Base-by-base conservation (phyloP, 2,113 vertebrate genomes). In the Ivindomyrus marchei region DNA sequence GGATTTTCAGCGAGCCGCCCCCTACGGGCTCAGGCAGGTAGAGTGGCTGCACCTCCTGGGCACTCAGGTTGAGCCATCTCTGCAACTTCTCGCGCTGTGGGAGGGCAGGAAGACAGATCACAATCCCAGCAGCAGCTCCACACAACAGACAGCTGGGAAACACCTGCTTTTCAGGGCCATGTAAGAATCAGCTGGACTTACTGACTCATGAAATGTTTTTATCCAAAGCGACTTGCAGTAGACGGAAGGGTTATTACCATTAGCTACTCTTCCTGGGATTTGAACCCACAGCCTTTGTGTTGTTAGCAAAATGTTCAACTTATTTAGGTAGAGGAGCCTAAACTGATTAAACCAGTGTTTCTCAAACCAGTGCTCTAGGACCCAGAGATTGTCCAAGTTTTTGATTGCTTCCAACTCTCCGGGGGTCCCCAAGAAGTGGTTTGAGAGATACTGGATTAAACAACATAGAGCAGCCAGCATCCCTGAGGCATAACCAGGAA, bases 1-100 rank as follows among this genome's bases (percentile, higher is more conserved):
- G 92, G 3, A 93, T 96, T 92, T 62, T 95, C 93, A 98, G 92
- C 95, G 91, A 94, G 92, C 96, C 94, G 1, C 11, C 94, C 39
- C 2, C 90, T 13, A 94, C 70, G 45, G 45, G 86, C 0, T 88
- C 66, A 15, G 93, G 94, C 0, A 92, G 92, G 87, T 97, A 97
- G 17, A 97, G 58, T 0, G 98, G 98, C 94, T 99, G 98, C 46
- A 96, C 62, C 85, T 99, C 97, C 95, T 99, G 98, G 0, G 96
- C 95, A 0, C 95, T 95, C 9, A 96, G 94, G 91, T 99, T 96
- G 3, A 97, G 97, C 98, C 98, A 99, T 88, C 94, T 95, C 80
- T 93, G 95, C 0, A 89, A 39, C 0, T 89, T 93, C 92, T 97
- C 97, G 49, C 93, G 92, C 98, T 99, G 88, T 9, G 21, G 89